Percentiles rank a stretch among this genome's conserved stretches.
Evolutionary conservation across 2,797 vertebrate genomes (phyloP).

Genomic region (Phoebastria nigripes): DNA sequence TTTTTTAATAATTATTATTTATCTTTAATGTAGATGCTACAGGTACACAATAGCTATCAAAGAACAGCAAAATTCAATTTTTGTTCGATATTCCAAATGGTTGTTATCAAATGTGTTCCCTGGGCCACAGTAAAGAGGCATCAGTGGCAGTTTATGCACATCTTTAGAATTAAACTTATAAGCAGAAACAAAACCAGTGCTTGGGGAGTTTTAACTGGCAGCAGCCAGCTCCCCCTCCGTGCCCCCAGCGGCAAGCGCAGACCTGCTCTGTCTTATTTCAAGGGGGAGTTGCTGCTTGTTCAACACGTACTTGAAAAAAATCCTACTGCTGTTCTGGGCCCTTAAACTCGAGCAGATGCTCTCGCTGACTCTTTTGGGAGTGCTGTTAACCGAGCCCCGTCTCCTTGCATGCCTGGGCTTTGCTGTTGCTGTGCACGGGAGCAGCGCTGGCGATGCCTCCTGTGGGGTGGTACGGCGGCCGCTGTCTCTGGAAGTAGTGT

Average conservation of each 20-base stretch:
- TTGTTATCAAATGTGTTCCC: background rate
- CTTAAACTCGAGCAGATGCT: background rate
- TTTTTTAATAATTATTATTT: fast-evolving
- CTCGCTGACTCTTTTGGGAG: background rate
- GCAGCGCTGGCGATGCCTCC: fast-evolving
- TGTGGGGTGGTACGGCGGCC: fast-evolving
- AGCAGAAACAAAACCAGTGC: background rate
- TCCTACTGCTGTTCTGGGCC: background rate
- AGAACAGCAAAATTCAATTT: background rate
- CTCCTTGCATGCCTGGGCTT: background rate
- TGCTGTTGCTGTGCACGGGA: background rate
- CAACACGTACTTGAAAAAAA: background rate
- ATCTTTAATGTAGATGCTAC: background rate
- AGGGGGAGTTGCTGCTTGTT: background rate
- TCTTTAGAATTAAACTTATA: background rate
- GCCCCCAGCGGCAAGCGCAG: background rate
- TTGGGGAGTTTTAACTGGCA: background rate
- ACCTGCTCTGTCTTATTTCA: background rate
- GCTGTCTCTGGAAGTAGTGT: fast-evolving
- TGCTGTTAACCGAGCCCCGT: fast-evolving
- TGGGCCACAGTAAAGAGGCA: background rate
- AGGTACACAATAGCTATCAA: fast-evolving
- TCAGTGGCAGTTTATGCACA: background rate
- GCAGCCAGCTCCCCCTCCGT: background rate
- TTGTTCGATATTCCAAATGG: fast-evolving